Conservation (phyloP, 2,113 vertebrate genomes). For the Pseudolaguvia tuberculata region DNA sequence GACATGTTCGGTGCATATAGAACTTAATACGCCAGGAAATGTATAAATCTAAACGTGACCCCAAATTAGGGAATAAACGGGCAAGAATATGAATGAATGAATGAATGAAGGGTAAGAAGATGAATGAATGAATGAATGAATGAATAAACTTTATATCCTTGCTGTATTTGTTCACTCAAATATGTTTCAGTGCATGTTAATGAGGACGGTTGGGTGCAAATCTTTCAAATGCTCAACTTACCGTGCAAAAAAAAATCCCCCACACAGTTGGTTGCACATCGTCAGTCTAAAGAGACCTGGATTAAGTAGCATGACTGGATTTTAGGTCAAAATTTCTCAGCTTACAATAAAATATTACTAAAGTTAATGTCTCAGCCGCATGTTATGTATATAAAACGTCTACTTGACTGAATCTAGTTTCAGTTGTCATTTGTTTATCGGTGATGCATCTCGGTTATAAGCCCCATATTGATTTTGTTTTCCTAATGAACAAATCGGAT, state of each 20-base stretch:
- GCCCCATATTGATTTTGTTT: slow-evolving; percentile 65
- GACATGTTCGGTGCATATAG: neutral
- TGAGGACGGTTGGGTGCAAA: slow-evolving; percentile 48
- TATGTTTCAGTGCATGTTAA: slow-evolving; percentile 16
- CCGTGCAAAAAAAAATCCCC: slow-evolving; percentile 66
- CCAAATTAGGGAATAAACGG: too few species aligned
- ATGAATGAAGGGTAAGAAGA: too few species aligned
- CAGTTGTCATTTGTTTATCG: slow-evolving; percentile 49
- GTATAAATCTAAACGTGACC: neutral
- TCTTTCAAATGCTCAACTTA: slow-evolving; percentile 62
- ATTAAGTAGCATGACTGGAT: slow-evolving; percentile 25
- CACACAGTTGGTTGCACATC: slow-evolving; percentile 60
- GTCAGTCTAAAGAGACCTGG: slow-evolving; percentile 61
- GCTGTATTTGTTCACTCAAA: neutral
- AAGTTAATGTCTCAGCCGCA: neutral
- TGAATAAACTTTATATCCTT: too few species aligned
- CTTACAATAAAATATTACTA: slow-evolving; percentile 15
- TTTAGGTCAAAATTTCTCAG: neutral
- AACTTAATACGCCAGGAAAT: neutral
- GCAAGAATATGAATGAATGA: too few species aligned
- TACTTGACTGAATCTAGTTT: slow-evolving; percentile 23
- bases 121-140: too few species aligned
- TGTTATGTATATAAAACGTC: slow-evolving; percentile 40
- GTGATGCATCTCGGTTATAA: slow-evolving; percentile 53
- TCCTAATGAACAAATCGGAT: slow-evolving; percentile 76